Base-by-base conservation (phyloP, 1,140 invertebrate species). In the Pseudomyrmex dendroicus region DNA sequence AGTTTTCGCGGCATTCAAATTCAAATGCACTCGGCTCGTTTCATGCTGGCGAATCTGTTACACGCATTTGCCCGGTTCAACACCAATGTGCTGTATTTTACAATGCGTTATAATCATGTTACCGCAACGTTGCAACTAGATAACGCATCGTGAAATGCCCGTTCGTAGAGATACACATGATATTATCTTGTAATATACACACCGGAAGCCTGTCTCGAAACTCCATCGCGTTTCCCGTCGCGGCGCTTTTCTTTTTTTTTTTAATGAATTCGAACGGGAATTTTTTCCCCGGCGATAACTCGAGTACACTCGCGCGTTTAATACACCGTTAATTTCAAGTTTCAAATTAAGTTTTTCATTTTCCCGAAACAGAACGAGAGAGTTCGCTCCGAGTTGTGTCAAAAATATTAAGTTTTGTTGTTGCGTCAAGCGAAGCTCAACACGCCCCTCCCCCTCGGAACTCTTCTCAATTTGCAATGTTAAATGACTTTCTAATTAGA, bases 101-200 rank as follows among this genome's bases (percentile, higher is more conserved):
- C 76, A 72, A 80, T 70, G 66, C 72, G 76, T 80, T 80, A 80
- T 72, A 80, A 72, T 80, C 66, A 72, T 59, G 44, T 80, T 72
- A 72, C 66, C 76, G 46, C 66, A 80, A 80, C 25, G 54, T 80
- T 67, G 54, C 52, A 70, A 66, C 76, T 35, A 70, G 54, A 50
- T 72, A 72, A 78, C 76, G 46, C 76, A 72, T 35, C 66, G 54
- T 20, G 54, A 61, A 72, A 80, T 17, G 44, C 56, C 66, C 66
- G 46, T 80, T 22, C 54, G 54, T 20, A 10, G 44, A 72, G 70
- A 10, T 13, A 35, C 35, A 35, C 35, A 61, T 61, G 50, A 80
- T 61, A 72, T 72, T 61, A 80, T 80, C 66, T 80, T 70, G 54
- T 70, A 70, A 61, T 25, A 17, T 66, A n/a, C 22, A 17, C 68